phyloP scores from a whole-genome alignment of 2,113 vertebrate species.

The Hippocampus barbouri region DNA sequence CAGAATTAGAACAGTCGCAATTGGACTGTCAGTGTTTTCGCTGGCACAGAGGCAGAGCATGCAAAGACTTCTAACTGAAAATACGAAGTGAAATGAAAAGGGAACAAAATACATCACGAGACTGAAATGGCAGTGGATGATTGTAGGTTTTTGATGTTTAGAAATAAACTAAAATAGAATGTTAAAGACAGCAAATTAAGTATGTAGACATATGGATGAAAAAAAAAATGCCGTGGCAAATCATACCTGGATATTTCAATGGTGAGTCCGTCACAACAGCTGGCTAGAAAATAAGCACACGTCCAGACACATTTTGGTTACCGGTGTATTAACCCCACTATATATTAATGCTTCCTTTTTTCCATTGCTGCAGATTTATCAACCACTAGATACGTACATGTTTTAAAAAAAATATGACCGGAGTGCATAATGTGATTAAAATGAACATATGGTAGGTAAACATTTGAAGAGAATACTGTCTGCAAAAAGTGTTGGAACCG shows the following conservation, averaged over 20 bases:
- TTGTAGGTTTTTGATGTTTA: conserved; percentile 12
- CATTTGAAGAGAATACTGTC: conserved; percentile 36
- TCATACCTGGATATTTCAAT: conserved; percentile 61
- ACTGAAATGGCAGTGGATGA: conserved; percentile 29
- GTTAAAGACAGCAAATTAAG: conserved; percentile 6
- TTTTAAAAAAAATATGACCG: conserved; percentile 31
- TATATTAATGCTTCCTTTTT: conserved; percentile 2
- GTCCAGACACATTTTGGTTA: conserved; percentile 14
- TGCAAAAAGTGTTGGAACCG: conserved; percentile 25
- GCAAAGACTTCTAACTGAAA: conserved; percentile 20
- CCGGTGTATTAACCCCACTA: conserved; percentile 6
- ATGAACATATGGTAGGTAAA: conserved; percentile 45
- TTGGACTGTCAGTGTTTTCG: conserved; percentile 57
- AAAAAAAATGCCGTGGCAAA: background rate
- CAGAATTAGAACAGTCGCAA: conserved; percentile 26
- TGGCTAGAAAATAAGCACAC: conserved; percentile 58
- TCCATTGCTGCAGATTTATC: background rate
- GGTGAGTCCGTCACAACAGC: conserved; percentile 63
- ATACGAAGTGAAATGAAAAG: conserved; percentile 10
- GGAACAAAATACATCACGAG: conserved; percentile 37
- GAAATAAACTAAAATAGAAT: conserved; percentile 21
- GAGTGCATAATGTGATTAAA: background rate
- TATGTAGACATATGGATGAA: conserved; percentile 4
- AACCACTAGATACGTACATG: conserved; percentile 21
- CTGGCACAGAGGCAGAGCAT: conserved; percentile 32